These are phyloP conservation scores for Scaptodrosophila latifasciaeformis DNA, from an alignment of 2,888 invertebrate species.

Conservation along the genomic window DNA sequence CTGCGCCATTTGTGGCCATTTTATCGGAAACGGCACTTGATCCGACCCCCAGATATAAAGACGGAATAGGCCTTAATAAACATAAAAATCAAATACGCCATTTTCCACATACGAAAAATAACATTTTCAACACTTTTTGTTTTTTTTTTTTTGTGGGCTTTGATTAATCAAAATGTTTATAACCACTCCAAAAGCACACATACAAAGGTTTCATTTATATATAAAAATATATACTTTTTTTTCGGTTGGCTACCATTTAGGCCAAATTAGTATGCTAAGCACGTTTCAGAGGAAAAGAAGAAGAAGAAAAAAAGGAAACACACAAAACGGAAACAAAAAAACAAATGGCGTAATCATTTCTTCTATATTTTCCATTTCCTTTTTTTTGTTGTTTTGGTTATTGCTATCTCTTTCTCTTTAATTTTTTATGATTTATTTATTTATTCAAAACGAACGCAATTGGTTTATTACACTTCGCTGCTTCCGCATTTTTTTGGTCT, in stretches of 20 bases:
- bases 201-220: neutral
- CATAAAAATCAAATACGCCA: constrained; percentile 65
- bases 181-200: constrained; percentile 15
- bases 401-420: constrained; percentile 1
- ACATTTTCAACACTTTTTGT: constrained; percentile 67
- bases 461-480: constrained; percentile 71
- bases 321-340: constrained; percentile 30
- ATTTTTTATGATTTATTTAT: constrained; percentile 65
- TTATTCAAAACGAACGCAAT: constrained; percentile 72
- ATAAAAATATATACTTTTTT: constrained; percentile 5
- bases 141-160: too few relatives aligned
- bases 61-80: constrained; percentile 25
- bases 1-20: constrained; percentile 55
- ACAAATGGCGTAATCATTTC: constrained; percentile 45
- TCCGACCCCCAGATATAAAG: neutral
- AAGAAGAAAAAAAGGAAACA: constrained; percentile 35
- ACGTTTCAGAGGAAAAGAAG: constrained; percentile 41
- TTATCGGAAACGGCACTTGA: constrained; percentile 33
- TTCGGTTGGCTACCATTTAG: constrained; percentile 42
- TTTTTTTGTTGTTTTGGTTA: constrained; percentile 23
- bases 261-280: constrained; percentile 62
- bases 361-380: constrained; percentile 10
- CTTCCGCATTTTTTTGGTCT: constrained; percentile 42
- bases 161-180: constrained; percentile 56
- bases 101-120: constrained; percentile 62